phyloP scores from a whole-genome alignment of 2,113 vertebrate species.

The Galemys pyrenaicus region DNA sequence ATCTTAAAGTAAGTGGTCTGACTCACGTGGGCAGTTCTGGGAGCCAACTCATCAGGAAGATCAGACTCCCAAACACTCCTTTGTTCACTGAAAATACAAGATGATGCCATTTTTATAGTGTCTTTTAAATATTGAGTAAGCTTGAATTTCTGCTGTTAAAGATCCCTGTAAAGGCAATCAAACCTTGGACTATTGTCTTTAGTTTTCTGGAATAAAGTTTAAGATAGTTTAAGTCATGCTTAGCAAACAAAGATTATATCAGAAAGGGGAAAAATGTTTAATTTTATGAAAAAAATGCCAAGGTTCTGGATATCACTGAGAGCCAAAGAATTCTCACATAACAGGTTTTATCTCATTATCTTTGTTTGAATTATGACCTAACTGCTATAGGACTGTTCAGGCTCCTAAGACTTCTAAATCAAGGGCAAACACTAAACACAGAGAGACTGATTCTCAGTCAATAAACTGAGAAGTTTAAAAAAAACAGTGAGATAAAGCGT shows the following conservation, averaged over 20 bases:
- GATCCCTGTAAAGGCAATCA: background rate
- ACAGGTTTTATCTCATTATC: background rate
- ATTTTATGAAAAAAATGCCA: conserved; percentile 34
- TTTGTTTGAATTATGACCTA: background rate
- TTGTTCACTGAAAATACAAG: background rate
- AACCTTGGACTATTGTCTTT: background rate
- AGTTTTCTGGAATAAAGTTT: conserved; percentile 26
- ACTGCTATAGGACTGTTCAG: background rate
- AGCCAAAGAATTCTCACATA: background rate
- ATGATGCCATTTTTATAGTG: background rate
- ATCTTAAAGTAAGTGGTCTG: background rate
- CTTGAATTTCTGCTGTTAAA: background rate
- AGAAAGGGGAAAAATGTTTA: background rate
- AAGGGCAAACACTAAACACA: background rate
- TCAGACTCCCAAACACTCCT: background rate
- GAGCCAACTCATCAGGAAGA: background rate
- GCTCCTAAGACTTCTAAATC: background rate
- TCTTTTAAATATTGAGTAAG: background rate
- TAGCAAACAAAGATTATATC: conserved; percentile 50
- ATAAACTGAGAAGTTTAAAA: conserved; percentile 9
- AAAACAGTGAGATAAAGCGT: background rate
- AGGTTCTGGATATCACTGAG: background rate
- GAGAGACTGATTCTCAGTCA: background rate
- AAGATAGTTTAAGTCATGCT: conserved; percentile 20
- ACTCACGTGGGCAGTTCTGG: background rate